Evolutionary conservation across 2,113 vertebrate species (phyloP), one percentile per base, ranked within the genome.

Genomic region (Meleagris gallopavo): DNA sequence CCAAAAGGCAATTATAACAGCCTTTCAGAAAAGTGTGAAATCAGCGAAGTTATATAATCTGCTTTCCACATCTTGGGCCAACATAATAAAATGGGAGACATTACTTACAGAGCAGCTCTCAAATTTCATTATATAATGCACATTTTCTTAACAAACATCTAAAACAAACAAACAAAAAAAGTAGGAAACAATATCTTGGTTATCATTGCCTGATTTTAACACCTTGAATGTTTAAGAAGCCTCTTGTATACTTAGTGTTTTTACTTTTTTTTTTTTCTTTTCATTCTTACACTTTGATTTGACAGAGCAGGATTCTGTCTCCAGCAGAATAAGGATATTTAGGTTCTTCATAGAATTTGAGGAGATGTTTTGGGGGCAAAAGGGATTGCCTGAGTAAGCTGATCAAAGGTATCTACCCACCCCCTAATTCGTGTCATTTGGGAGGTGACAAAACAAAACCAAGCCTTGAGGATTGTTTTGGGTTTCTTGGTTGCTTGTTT

Each of bases 141-240:
- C 32, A 21, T 58, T n/a, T 58, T n/a, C 17, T 32, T 58, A 22
- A 43, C 4, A 36, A 18, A 3, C 4, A 55, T 32, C 10, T 20
- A n/a, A 57, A 57, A n/a, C 16, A 57, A 17, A 57, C 30, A 11
- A 12, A 27, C 6, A 27, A 50, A 24, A 25, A 25, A 40, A 40
- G 12, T 16, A 43, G 41, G 34, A 21, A 24, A 8, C 2, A 1
- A 7, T 10, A 13, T 22, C 11, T 29, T 0, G 1, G 30, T 3
- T 81, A 3, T 82, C 64, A 11, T 15, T 77, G 25, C 22, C 65
- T 69, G 7, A 20, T 77, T 64, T 62, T n/a, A 75, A 45, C 9
- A 29, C 7, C 55, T 61, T 34, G 36, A 8, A 19, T 60, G 12
- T 46, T 74, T 55, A 30, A 55, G 77, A 86, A 54, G 3, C 1